Evolutionary conservation across 2,113 vertebrate species (phyloP).

Genomic region (Pheucticus melanocephalus): DNA sequence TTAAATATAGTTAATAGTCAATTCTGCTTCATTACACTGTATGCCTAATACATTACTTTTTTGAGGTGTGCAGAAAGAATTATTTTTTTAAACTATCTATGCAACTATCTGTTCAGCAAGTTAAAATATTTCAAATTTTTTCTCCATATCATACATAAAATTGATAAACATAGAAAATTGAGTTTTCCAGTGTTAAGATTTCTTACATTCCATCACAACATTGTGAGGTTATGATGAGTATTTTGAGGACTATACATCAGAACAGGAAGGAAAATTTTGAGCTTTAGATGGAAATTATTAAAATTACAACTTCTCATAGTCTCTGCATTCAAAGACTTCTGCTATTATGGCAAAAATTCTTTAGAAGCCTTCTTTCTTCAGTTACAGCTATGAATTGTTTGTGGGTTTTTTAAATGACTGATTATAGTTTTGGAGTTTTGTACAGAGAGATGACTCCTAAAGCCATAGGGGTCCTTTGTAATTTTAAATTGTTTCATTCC

Average conservation of each 20-base stretch:
- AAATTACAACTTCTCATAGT: not conserved
- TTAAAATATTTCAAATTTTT: not conserved
- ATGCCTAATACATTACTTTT: not conserved
- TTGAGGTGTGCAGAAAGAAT: not conserved
- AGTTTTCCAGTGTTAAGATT: not conserved
- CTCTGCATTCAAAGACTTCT: not conserved
- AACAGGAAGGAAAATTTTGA: not conserved
- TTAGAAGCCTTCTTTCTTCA: not conserved
- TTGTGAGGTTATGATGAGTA: not conserved
- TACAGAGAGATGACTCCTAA: not conserved
- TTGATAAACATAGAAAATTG: not conserved
- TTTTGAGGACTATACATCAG: not conserved
- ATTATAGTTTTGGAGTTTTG: not conserved
- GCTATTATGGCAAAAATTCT: not conserved
- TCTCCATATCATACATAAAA: not conserved
- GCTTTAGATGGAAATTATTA: not conserved
- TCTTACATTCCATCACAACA: not conserved
- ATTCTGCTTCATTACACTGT: not conserved
- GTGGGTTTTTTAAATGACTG: fast-evolving
- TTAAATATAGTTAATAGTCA: not conserved
- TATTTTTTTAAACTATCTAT: not conserved
- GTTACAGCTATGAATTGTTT: not conserved
- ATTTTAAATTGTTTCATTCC: not conserved
- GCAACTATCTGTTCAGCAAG: not conserved
- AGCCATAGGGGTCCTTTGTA: not conserved